phyloP scores from a whole-genome alignment of 2,113 vertebrate species.

The Semicossyphus pulcher region DNA sequence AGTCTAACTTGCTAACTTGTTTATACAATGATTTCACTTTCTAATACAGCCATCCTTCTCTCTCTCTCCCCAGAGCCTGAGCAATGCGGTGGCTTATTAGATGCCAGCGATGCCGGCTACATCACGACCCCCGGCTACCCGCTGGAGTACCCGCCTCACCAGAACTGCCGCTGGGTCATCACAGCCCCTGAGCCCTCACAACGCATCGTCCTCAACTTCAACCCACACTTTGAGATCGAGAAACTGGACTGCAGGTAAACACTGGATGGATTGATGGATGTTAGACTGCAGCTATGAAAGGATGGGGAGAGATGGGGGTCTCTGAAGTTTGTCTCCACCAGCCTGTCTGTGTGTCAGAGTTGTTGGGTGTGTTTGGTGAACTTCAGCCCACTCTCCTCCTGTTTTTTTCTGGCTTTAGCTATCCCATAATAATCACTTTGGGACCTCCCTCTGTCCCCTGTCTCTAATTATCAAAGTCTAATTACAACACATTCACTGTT shows the following conservation, averaged over 20 bases:
- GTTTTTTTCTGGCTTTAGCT: conserved; percentile 69
- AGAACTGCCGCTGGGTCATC: conserved; percentile 97
- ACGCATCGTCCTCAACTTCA: conserved; percentile 98
- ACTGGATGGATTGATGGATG: neutral
- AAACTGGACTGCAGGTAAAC: conserved; percentile 97
- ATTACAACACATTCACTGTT: conserved; percentile 74
- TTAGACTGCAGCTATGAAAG: neutral
- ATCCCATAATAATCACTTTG: conserved; percentile 72
- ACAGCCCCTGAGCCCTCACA: conserved; percentile 92
- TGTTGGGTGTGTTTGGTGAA: conserved; percentile 48
- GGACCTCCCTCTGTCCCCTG: conserved; percentile 63
- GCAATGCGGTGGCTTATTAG: conserved; percentile 89
- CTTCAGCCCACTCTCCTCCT: conserved; percentile 73
- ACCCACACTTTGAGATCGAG: conserved; percentile 98
- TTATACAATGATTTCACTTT: neutral
- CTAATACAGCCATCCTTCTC: neutral
- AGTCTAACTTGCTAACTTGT: neutral
- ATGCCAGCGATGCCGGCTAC: conserved; percentile 94
- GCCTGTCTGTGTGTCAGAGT: conserved; percentile 35
- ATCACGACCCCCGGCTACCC: conserved; percentile 99
- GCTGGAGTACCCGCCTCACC: conserved; percentile 96
- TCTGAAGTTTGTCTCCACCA: conserved; percentile 14
- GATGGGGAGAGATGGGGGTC: neutral
- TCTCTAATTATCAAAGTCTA: conserved; percentile 77
- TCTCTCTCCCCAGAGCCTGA: conserved; percentile 73